Conservation (phyloP, 2,113 vertebrate species). For the Capricornis sumatraensis region DNA sequence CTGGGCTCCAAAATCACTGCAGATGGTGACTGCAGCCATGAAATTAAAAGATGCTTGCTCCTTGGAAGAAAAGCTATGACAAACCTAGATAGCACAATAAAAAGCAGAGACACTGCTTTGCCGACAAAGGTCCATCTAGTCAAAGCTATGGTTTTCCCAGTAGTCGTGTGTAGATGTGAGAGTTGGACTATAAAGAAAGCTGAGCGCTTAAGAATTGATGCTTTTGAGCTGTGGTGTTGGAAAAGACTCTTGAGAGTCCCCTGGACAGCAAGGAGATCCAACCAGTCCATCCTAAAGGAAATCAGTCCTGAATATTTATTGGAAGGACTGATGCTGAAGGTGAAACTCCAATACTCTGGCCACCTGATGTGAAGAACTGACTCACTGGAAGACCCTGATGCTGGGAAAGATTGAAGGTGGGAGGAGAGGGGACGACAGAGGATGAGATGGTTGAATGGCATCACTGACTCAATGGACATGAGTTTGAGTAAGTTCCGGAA, state of each 20-base stretch:
- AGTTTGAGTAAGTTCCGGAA: neutral
- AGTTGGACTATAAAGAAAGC: neutral
- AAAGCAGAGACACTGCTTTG: neutral
- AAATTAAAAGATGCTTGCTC: neutral
- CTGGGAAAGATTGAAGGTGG: neutral
- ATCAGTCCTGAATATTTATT: neutral
- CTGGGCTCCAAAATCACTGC: neutral
- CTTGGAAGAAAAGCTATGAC: neutral
- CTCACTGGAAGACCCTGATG: neutral
- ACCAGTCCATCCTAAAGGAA: neutral
- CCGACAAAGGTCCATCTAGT: neutral
- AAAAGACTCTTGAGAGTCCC: neutral
- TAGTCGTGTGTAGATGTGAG: neutral
- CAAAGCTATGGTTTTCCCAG: neutral
- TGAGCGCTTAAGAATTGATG: neutral
- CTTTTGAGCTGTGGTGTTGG: neutral
- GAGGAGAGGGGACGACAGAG: neutral
- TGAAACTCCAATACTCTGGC: neutral
- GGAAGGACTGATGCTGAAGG: neutral
- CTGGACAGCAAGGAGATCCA: neutral
- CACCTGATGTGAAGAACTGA: neutral
- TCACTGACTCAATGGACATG: neutral
- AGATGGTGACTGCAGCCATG: neutral
- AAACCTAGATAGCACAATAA: neutral
- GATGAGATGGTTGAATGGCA: neutral